Conservation (phyloP, 2,888 invertebrate species). For the Peribatodes rhomboidaria region DNA sequence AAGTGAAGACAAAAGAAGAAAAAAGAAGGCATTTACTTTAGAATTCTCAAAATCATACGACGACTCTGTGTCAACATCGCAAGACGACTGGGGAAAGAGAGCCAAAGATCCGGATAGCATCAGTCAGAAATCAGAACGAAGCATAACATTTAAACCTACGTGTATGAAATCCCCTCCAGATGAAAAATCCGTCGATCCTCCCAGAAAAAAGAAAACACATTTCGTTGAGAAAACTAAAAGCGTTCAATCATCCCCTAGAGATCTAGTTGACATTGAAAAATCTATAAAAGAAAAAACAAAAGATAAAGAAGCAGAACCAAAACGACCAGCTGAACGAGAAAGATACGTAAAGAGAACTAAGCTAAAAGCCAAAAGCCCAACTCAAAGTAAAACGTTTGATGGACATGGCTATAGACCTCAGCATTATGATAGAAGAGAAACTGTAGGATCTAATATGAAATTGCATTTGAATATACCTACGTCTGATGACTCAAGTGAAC, state of each 20-base stretch:
- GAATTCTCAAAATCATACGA: conserved; percentile 89
- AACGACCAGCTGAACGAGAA: conserved; percentile 78
- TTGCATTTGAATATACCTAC: conserved; percentile 86
- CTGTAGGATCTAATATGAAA: conserved; percentile 81
- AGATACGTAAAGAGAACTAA: conserved; percentile 82
- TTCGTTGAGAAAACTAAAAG: conserved; percentile 81
- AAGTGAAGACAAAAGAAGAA: conserved; percentile 90
- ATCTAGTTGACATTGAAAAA: conserved; percentile 74
- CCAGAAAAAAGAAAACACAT: conserved; percentile 81
- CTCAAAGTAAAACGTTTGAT: conserved; percentile 74
- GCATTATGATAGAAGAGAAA: conserved; percentile 84
- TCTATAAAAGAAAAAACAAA: conserved; percentile 75
- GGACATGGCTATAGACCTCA: conserved; percentile 70
- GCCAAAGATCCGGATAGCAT: conserved; percentile 66
- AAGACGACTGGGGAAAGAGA: conserved; percentile 80
- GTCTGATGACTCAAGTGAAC: conserved; percentile 88
- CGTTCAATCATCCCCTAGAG: conserved; percentile 77
- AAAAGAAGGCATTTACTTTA: conserved; percentile 91
- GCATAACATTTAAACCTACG: conserved; percentile 64
- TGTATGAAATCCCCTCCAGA: conserved; percentile 73
- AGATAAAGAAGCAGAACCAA: conserved; percentile 73
- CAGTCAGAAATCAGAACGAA: conserved; percentile 67
- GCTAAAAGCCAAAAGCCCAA: conserved; percentile 81
- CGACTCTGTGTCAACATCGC: conserved; percentile 83
- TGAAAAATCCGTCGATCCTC: conserved; percentile 69